Conservation (phyloP, 2,113 vertebrate genomes). For the Ailuropoda melanoleuca region DNA sequence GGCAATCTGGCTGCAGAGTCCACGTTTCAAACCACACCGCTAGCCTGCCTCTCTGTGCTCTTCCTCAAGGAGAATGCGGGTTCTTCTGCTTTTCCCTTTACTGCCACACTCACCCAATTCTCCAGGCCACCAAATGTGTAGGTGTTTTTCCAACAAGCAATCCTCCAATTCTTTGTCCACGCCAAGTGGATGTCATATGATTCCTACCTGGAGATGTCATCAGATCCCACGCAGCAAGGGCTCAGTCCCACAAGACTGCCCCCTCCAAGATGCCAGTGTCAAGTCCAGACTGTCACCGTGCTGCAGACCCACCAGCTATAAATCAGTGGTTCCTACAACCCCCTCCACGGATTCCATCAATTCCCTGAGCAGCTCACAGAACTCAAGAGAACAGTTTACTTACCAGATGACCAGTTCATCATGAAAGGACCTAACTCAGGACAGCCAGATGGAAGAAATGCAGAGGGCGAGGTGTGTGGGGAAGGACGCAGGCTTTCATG, state of each 20-base stretch:
- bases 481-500: background rate
- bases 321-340: background rate
- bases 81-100: fast-evolving
- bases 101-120: background rate
- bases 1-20: background rate
- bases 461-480: background rate
- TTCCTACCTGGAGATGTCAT: background rate
- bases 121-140: no score
- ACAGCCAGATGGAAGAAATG: background rate
- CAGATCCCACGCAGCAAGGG: background rate
- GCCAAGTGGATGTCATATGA: background rate
- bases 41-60: no score
- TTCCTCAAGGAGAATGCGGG: background rate
- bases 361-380: background rate
- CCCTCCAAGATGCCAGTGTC: background rate
- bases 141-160: background rate
- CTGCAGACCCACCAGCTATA: background rate
- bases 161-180: background rate
- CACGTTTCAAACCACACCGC: background rate
- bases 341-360: background rate
- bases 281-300: background rate
- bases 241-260: background rate
- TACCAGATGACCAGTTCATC: background rate
- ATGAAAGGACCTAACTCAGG: background rate
- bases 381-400: background rate